These are phyloP conservation scores for Orussus abietinus DNA, from an alignment of 1,140 invertebrate species.

Conservation along the genomic window DNA sequence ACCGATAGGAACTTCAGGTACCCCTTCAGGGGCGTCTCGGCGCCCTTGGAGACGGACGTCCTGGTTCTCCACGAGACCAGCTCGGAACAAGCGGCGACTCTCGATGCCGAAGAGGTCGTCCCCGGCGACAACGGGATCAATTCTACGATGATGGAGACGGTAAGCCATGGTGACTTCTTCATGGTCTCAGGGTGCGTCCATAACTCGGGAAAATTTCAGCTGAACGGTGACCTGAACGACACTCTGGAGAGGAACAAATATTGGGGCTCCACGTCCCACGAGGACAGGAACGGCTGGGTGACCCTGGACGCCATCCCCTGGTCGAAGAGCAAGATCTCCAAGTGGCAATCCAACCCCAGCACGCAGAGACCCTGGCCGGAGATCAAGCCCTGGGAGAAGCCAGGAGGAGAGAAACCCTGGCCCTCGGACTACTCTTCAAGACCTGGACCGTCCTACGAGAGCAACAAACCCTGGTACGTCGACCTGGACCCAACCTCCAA, in stretches of 20 bases:
- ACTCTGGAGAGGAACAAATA: constrained; percentile 47
- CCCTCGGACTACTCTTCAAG: constrained; percentile 29
- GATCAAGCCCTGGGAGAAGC: constrained; percentile 42
- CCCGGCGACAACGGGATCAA: constrained; percentile 38
- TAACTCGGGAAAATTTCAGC: no score
- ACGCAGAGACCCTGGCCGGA: constrained; percentile 48
- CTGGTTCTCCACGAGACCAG: constrained; percentile 46
- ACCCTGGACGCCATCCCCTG: constrained; percentile 72
- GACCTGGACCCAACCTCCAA: no score
- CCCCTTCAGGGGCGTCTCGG: constrained; percentile 48
- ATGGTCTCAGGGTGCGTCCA: no score
- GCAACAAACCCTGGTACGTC: constrained; percentile 43
- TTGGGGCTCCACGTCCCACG: constrained; percentile 57
- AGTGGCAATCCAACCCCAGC: constrained; percentile 66
- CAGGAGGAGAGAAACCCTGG: constrained; percentile 42
- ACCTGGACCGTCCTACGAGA: constrained; percentile 30
- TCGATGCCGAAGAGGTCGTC: constrained; percentile 34
- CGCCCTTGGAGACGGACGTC: constrained; percentile 46
- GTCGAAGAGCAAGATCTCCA: constrained; percentile 75
- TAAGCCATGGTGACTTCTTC: no score
- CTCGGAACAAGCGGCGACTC: constrained; percentile 34
- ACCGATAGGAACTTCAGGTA: constrained; percentile 44
- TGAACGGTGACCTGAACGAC: constrained; percentile 47
- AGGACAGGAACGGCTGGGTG: constrained; percentile 72
- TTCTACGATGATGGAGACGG: constrained; percentile 11